Evolutionary conservation across 2,113 vertebrate genomes (phyloP), one percentile per base, ranked within the genome.

Genomic region (Sebastes schlegelii): DNA sequence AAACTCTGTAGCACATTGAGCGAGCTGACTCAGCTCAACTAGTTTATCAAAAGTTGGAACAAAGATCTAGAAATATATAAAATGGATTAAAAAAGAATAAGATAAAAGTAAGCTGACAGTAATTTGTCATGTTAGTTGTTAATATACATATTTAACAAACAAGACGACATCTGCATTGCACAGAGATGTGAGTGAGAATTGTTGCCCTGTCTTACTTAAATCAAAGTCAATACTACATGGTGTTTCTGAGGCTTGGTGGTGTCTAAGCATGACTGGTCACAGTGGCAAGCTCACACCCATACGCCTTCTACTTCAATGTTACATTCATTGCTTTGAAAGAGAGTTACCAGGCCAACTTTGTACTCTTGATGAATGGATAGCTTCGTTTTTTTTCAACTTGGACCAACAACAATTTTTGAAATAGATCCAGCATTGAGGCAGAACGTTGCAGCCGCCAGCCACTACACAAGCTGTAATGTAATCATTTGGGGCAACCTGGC

Each of bases 41-140:
- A 52, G 21, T 77, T 72, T 4, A 54, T 12, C 69, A 26, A 12
- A 80, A 81, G 48, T 51, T 65, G 10, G 11, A 79, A 23, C 1
- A 1, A 55, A 61, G 34, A 40, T 3, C 4, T 14, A 51, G 19
- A 70, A 65, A 40, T 21, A 40, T 21, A 16, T 45, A 34, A 14
- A 21, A 63, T 12, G 8, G 11, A 48, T 67, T 21, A 23, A 21
- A 61, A n/a, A 54, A 26, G 26, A 45, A 23, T 34, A 23, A 14
- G 11, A 45, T 6, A 19, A 10, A 54, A 79, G 8, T 58, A n/a
- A 19, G 8, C 61, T 19, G 34, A 55, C 0, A 8, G 26, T 16
- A 16, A 40, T 77, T 40, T 26, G 13, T 43, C 54, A 55, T 8
- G 14, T 45, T 21, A 48, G 4, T 6, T 40, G 40, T 51, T 14